A percentile compares a stretch with the other conserved stretches of the same genome.
Conservation (phyloP, 37 sponge, comb jelly and placozoan genomes). For the Oscarella lobularis region DNA sequence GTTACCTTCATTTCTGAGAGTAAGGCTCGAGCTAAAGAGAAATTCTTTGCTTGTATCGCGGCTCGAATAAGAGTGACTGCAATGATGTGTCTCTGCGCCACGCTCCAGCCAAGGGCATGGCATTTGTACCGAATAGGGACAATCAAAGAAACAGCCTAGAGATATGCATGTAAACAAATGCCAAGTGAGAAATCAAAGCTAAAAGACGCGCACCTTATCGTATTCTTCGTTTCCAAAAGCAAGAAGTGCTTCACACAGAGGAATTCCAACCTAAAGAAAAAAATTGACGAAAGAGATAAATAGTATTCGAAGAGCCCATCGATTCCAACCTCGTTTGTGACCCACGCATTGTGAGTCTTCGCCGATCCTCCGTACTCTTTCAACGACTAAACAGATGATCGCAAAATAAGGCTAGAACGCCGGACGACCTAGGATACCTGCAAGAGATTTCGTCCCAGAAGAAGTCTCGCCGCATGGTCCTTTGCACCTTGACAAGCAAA, state of each 20-base stretch:
- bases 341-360: not conserved
- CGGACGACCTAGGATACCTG: not conserved
- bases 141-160: slow-evolving; percentile 51
- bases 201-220: slow-evolving; percentile 39
- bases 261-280: slow-evolving; percentile 63
- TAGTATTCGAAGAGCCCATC: no score
- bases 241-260: slow-evolving; percentile 56
- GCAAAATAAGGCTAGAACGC: no score
- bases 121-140: slow-evolving; percentile 48
- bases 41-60: slow-evolving; percentile 46
- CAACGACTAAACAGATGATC: slow-evolving; percentile 1
- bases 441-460: not conserved
- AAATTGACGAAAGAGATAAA: no score
- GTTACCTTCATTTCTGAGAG: slow-evolving; percentile 47
- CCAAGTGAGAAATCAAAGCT: not conserved
- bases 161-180: not conserved
- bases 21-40: slow-evolving; percentile 25
- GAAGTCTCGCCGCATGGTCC: not conserved
- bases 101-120: slow-evolving; percentile 47
- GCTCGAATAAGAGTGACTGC: slow-evolving; percentile 57
- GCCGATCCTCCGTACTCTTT: not conserved
- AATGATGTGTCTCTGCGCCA: slow-evolving; percentile 82
- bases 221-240: slow-evolving; percentile 63
- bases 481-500: not conserved
- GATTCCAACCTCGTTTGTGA: not conserved